Conservation (phyloP, 2,888 invertebrate genomes). For the Hypena proboscidalis region DNA sequence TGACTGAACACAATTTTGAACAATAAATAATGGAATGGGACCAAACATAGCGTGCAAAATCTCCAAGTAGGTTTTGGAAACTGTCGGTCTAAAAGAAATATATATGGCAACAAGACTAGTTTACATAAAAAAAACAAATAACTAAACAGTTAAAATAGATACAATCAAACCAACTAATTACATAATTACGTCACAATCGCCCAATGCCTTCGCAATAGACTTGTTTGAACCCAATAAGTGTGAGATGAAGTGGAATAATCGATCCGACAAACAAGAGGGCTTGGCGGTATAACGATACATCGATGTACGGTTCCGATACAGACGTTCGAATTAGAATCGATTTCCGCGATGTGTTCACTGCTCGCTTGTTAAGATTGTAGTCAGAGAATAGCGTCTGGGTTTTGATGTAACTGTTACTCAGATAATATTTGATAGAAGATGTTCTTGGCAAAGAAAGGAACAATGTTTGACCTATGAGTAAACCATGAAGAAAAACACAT, state of each 20-base stretch:
- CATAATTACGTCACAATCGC: slow-evolving; percentile 32
- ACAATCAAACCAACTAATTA: slow-evolving; percentile 21
- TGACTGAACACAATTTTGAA: no score
- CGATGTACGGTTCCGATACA: slow-evolving; percentile 58
- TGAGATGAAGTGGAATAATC: slow-evolving; percentile 82
- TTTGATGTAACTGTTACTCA: background rate
- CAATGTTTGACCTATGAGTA: no score
- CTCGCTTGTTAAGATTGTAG: slow-evolving; percentile 37
- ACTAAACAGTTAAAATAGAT: no score
- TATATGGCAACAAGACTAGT: no score
- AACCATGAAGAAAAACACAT: no score
- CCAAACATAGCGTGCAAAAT: no score
- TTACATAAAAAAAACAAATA: no score
- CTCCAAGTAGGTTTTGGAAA: no score
- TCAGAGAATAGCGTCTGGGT: slow-evolving; percentile 1
- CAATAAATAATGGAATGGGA: no score
- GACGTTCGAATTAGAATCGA: slow-evolving; percentile 63
- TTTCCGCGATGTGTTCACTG: slow-evolving; percentile 55
- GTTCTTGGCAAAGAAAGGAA: background rate
- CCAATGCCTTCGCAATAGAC: slow-evolving; percentile 40
- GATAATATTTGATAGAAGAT: background rate
- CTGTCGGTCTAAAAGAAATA: no score
- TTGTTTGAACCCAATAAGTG: slow-evolving; percentile 72
- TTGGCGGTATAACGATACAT: slow-evolving; percentile 61
- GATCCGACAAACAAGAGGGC: slow-evolving; percentile 82